A percentile compares a stretch with the other conserved stretches of the same genome.
Evolutionary conservation across 2,888 invertebrate species (phyloP).

Genomic region (Leptinotarsa tumamoca): DNA sequence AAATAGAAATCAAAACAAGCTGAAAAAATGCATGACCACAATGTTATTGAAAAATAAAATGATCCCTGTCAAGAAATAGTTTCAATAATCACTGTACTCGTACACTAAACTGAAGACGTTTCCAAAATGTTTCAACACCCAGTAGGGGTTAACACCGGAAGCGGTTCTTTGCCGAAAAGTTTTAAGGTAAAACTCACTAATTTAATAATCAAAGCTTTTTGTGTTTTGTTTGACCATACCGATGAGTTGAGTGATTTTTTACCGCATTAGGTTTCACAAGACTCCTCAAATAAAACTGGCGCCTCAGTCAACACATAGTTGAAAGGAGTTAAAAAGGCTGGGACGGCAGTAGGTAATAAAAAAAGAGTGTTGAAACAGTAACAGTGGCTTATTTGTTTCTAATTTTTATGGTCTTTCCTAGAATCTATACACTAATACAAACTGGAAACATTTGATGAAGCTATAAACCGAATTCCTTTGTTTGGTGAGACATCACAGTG

Average conservation of each 20-base stretch:
- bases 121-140: slow-evolving; percentile 1
- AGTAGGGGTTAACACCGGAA: slow-evolving; percentile 31
- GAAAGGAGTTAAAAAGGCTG: slow-evolving; percentile 27
- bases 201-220: slow-evolving; percentile 40
- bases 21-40: no score
- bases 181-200: slow-evolving; percentile 35
- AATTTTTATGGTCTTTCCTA: slow-evolving; percentile 29
- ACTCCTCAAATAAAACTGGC: slow-evolving; percentile 39
- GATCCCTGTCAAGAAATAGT: no score
- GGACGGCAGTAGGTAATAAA: slow-evolving; percentile 34
- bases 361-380: slow-evolving; percentile 33
- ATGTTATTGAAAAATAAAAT: no score
- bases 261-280: slow-evolving; percentile 24
- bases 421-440: slow-evolving; percentile 33
- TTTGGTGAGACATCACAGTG: not conserved
- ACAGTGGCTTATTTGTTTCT: slow-evolving; percentile 46
- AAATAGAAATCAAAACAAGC: no score
- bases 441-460: not conserved
- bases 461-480: not conserved
- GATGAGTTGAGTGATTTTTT: slow-evolving; percentile 23
- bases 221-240: slow-evolving; percentile 28
- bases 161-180: slow-evolving; percentile 24
- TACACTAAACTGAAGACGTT: not conserved
- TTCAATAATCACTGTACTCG: no score
- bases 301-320: slow-evolving; percentile 37